Conservation (phyloP, 2,797 vertebrate genomes). For the Cyprinella venusta region DNA sequence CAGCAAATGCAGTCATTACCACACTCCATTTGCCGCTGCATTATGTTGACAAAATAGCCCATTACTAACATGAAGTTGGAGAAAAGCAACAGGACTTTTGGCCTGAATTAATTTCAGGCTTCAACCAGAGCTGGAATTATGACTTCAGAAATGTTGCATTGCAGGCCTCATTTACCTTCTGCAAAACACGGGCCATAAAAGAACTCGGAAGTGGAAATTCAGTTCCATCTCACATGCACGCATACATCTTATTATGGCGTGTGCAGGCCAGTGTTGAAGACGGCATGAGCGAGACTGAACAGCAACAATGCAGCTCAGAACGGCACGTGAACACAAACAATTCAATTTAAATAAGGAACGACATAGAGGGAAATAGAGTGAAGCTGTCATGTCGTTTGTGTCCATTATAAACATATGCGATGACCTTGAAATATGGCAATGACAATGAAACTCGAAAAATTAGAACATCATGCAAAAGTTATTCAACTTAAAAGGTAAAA, state of each 20-base stretch:
- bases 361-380: not conserved
- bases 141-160: slow-evolving; percentile 61
- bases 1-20: slow-evolving; percentile 74
- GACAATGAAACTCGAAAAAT: too few relatives aligned
- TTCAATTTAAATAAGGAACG: not conserved
- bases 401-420: not conserved
- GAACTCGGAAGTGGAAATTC: slow-evolving; percentile 36
- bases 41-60: slow-evolving; percentile 78
- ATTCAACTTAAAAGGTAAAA: too few relatives aligned
- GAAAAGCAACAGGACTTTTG: slow-evolving; percentile 65
- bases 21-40: slow-evolving; percentile 76
- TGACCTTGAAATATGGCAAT: not conserved
- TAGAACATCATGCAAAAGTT: too few relatives aligned
- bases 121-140: slow-evolving; percentile 64
- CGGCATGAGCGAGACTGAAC: not conserved
- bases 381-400: not conserved
- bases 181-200: slow-evolving; percentile 54
- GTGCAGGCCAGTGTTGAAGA: not conserved
- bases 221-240: slow-evolving; percentile 1
- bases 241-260: not conserved
- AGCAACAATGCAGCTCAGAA: not conserved
- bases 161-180: slow-evolving; percentile 69
- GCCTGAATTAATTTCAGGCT: slow-evolving; percentile 70
- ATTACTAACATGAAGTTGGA: slow-evolving; percentile 71
- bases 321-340: not conserved